Evolutionary conservation across 1,140 invertebrate species (phyloP).

Genomic region (Aphaenogaster ashmeadi): DNA sequence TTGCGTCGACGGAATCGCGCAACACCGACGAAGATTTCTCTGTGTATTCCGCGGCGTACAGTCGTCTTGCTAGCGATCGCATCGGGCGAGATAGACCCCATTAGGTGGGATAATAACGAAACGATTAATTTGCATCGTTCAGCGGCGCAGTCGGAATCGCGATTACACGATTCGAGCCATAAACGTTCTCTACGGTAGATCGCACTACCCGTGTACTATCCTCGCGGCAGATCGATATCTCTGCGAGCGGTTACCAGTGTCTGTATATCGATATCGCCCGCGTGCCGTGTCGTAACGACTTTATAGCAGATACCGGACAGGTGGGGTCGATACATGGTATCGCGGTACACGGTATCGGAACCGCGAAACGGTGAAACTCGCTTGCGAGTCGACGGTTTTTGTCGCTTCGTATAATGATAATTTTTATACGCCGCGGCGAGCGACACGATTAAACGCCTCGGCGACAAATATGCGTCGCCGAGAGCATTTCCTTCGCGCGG

Average conservation of each 20-base stretch:
- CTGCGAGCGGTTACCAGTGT: conserved; percentile 55
- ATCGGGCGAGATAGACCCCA: conserved; percentile 49
- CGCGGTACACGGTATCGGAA: conserved; percentile 48
- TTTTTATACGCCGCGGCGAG: not conserved
- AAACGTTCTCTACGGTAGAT: conserved; percentile 71
- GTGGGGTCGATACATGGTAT: conserved; percentile 42
- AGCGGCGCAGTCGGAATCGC: conserved; percentile 73
- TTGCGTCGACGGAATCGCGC: not conserved
- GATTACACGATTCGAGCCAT: conserved; percentile 74
- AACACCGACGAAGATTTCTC: conserved; percentile 29
- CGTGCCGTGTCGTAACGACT: conserved; percentile 75
- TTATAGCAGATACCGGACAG: conserved; percentile 77
- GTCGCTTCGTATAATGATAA: conserved; percentile 8
- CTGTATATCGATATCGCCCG: conserved; percentile 66
- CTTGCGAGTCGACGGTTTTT: conserved; percentile 37
- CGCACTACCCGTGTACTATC: conserved; percentile 61
- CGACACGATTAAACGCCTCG: conserved; percentile 37
- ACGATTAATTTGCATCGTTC: conserved; percentile 81
- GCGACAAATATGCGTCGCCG: conserved; percentile 44
- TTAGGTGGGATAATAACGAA: conserved; percentile 70
- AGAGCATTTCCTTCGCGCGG: not conserved
- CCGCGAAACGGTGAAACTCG: conserved; percentile 52
- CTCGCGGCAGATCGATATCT: conserved; percentile 76
- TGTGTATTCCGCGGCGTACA: conserved; percentile 6
- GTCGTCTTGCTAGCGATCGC: conserved; percentile 52